These are phyloP conservation scores for Astropecten irregularis DNA, from an alignment of 53 echinoderm and acorn worm species.

Conservation along the genomic window DNA sequence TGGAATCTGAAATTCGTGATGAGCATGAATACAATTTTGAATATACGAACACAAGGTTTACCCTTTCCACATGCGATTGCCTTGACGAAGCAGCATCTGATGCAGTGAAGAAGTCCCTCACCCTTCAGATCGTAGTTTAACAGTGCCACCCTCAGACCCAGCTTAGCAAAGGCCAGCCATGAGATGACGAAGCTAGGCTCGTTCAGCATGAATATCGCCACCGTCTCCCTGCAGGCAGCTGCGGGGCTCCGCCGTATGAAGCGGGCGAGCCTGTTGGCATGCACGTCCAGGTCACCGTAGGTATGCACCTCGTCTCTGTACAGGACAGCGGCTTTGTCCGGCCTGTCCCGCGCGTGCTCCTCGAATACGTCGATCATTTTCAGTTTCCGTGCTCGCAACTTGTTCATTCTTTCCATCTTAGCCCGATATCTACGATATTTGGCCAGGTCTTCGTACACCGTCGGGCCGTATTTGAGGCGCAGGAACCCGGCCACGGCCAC, in stretches of 20 bases:
- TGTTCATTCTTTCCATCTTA: background rate
- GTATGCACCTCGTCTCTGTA: slow-evolving; percentile 70
- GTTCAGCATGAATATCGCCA: slow-evolving; percentile 69
- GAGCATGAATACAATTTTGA: background rate
- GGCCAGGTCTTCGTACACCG: slow-evolving; percentile 22
- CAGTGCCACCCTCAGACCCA: slow-evolving; percentile 45
- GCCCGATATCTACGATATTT: background rate
- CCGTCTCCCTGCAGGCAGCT: slow-evolving; percentile 22
- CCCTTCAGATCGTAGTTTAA: slow-evolving; percentile 66
- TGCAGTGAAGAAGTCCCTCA: slow-evolving; percentile 56
- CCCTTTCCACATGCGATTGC: slow-evolving; percentile 51
- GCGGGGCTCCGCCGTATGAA: slow-evolving; percentile 19
- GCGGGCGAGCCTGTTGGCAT: slow-evolving; percentile 49
- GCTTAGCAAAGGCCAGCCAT: slow-evolving; percentile 60
- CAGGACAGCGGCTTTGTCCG: slow-evolving; percentile 56
- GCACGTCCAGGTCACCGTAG: slow-evolving; percentile 58
- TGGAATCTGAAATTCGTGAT: no score
- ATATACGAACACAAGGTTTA: background rate
- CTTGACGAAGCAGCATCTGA: slow-evolving; percentile 39
- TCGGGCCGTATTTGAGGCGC: slow-evolving; percentile 54
- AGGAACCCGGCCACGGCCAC: background rate
- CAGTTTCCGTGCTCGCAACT: background rate
- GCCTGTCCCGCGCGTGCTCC: slow-evolving; percentile 10
- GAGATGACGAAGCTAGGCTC: slow-evolving; percentile 53
- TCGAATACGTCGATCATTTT: slow-evolving; percentile 62